Percentiles rank a stretch among this genome's conserved stretches.
These are phyloP conservation scores for Orycteropus afer DNA, from an alignment of 2,113 vertebrate genomes.

Conservation along the genomic window DNA sequence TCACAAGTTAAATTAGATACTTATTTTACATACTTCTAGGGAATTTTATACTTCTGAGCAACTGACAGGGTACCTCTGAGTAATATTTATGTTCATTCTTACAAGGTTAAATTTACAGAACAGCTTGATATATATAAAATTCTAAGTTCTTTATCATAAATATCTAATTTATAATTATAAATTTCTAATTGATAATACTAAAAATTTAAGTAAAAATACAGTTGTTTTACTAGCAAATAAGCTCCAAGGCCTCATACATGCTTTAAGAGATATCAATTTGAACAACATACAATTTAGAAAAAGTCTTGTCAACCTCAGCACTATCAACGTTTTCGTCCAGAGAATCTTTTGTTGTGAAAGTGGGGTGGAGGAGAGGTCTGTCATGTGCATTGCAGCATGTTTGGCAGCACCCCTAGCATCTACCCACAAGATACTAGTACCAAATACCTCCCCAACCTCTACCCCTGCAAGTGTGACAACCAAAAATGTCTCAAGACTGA, in stretches of 20 bases:
- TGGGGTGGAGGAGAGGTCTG: neutral
- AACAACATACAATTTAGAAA: neutral
- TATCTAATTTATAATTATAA: too few relatives aligned
- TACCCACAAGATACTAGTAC: neutral
- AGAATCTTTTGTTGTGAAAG: neutral
- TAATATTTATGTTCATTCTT: neutral
- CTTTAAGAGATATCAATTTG: neutral
- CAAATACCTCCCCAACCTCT: neutral
- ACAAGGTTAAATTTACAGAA: neutral
- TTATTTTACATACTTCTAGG: neutral
- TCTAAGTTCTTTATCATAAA: neutral
- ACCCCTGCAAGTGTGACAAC: neutral
- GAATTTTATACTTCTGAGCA: neutral
- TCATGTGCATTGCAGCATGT: neutral
- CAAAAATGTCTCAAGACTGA: neutral
- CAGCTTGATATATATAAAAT: neutral
- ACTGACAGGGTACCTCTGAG: neutral
- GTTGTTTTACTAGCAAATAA: neutral
- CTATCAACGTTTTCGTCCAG: neutral
- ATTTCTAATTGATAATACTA: too few relatives aligned
- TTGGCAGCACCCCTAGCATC: neutral
- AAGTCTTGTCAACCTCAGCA: neutral
- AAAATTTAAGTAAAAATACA: conserved; percentile 22
- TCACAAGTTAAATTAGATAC: neutral
- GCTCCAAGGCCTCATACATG: neutral